Percentiles rank a stretch among this genome's conserved stretches.
These are phyloP conservation scores for Porites lobata DNA, from an alignment of 92 coral and sea anemone genomes.

Conservation along the genomic window DNA sequence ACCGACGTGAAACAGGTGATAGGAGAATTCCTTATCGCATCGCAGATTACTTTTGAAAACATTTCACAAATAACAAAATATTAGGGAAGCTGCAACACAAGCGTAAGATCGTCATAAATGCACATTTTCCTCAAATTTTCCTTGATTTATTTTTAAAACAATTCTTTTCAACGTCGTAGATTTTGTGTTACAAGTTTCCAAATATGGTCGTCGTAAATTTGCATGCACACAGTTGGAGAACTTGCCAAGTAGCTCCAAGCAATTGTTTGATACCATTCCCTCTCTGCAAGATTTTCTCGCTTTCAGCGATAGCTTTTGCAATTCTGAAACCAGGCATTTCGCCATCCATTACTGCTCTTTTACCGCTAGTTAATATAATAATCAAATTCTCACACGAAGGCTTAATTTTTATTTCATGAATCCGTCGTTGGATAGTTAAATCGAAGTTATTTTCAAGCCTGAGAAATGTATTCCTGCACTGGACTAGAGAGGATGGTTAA, in stretches of 20 bases:
- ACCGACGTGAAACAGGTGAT: slow-evolving; percentile 60
- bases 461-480: slow-evolving; percentile 34
- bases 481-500: slow-evolving; percentile 50
- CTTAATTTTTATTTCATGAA: slow-evolving; percentile 20
- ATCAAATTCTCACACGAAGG: slow-evolving; percentile 13
- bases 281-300: slow-evolving; percentile 38
- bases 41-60: slow-evolving; percentile 49
- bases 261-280: slow-evolving; percentile 47
- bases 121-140: background rate
- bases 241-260: background rate
- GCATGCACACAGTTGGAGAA: slow-evolving; percentile 70
- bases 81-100: background rate
- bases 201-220: slow-evolving; percentile 70
- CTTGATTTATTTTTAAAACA: no score
- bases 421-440: background rate
- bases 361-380: slow-evolving; percentile 11
- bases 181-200: slow-evolving; percentile 52
- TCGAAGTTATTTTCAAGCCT: slow-evolving; percentile 1
- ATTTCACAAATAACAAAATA: slow-evolving; percentile 36
- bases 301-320: slow-evolving; percentile 16
- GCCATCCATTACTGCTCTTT: slow-evolving; percentile 32
- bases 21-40: slow-evolving; percentile 3
- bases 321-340: slow-evolving; percentile 39
- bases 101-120: background rate
- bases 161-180: background rate